Conservation (phyloP, 2,797 vertebrate genomes). For the Lepus oiostolus region DNA sequence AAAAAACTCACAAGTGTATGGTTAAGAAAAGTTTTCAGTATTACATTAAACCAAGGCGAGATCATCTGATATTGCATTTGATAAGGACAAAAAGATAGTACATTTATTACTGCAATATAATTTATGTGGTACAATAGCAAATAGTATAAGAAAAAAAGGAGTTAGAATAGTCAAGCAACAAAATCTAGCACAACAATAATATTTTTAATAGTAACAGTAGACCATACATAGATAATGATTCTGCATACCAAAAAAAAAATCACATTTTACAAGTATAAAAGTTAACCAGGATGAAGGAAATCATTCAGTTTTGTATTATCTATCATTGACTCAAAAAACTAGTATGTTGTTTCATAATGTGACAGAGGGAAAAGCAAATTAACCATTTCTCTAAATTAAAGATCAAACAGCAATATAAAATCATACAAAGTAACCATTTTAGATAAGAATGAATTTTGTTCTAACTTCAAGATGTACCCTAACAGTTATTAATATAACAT, state of each 20-base stretch:
- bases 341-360: background rate
- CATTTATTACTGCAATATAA: background rate
- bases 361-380: conserved; percentile 27
- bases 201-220: conserved; percentile 24
- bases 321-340: conserved; percentile 15
- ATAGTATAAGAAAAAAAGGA: background rate
- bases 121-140: background rate
- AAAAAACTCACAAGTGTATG: background rate
- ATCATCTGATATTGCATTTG: background rate
- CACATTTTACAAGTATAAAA: conserved; percentile 15
- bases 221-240: background rate
- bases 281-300: background rate
- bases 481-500: background rate
- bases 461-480: background rate
- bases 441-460: background rate
- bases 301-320: background rate
- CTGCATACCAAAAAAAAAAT: conserved; percentile 45
- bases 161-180: conserved; percentile 8
- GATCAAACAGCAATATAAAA: background rate
- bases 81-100: background rate
- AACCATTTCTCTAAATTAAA: background rate
- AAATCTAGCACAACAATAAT: background rate
- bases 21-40: background rate
- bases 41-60: conserved; percentile 10
- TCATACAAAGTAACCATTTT: background rate